Base-by-base conservation (phyloP, 2,797 vertebrate genomes). In the Perodicticus potto region DNA sequence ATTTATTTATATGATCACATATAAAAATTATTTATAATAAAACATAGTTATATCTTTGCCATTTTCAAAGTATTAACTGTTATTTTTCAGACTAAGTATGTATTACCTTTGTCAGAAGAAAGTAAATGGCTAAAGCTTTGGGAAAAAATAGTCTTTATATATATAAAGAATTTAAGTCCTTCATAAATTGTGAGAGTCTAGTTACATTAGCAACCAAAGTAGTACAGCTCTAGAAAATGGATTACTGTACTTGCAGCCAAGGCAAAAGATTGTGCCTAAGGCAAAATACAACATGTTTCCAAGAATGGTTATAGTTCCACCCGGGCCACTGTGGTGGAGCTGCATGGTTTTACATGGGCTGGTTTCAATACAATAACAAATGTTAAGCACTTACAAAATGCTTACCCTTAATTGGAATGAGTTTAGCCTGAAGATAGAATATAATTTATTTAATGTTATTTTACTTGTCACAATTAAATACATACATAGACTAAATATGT, bases 361-460 rank as follows among this genome's bases (percentile, higher is more conserved):
- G 53, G 86, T 98, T 96, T 93, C 98, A 98, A 98, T 97, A 57
- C 74, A 96, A 72, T 70, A 92, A 82, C 80, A 97, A 84, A 97
- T 96, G 98, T 97, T 97, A 97, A 94, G 19, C 37, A 74, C 61
- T 96, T 97, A 92, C 40, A 97, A 97, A 98, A 97, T 90, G 59
- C 78, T 96, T 97, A 83, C 76, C 85, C 95, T 98, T 98, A 97
- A 98, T 97, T 97, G 91, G 91, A 97, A 97, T 81, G 43, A 92
- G 78, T 96, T 95, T 97, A 78, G 69, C 97, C 97, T 96, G 81
- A 96, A 98, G 97, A 89, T 8, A 97, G 91, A 97, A 95, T 97
- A 96, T 89, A 96, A 97, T 96, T 89, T 95, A 94, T 94, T 95
- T 90, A 91, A 93, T 81, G 57, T 97, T 93, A 92, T 89, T 73